phyloP scores from a whole-genome alignment of 2,113 vertebrate species.

The Notechis scutatus region DNA sequence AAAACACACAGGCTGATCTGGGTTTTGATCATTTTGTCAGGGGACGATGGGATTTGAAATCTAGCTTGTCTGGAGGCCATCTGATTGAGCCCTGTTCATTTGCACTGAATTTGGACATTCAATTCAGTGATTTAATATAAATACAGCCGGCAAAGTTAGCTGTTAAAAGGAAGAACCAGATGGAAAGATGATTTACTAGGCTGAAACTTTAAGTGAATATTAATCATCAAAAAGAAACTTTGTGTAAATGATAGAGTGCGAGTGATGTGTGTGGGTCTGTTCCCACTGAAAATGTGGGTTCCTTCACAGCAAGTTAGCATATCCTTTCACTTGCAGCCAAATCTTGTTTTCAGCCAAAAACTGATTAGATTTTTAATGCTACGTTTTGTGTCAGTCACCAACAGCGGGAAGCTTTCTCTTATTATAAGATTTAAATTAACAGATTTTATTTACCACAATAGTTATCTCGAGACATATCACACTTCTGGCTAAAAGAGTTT shows the following conservation, averaged over 20 bases:
- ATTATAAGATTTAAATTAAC: slow-evolving; percentile 67
- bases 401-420: slow-evolving; percentile 58
- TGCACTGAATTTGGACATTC: not conserved
- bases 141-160: not conserved
- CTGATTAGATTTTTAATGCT: slow-evolving; percentile 37
- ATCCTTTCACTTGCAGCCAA: not conserved
- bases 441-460: slow-evolving; percentile 71
- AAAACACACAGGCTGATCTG: not conserved
- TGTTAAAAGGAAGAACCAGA: not conserved
- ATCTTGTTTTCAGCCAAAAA: slow-evolving; percentile 25
- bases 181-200: not conserved
- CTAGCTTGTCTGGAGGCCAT: not conserved
- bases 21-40: not conserved
- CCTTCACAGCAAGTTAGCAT: slow-evolving; percentile 35
- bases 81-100: no score
- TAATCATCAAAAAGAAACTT: slow-evolving; percentile 5
- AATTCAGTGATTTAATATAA: not conserved
- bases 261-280: not conserved
- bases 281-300: not conserved
- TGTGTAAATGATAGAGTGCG: not conserved
- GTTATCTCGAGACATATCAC: slow-evolving; percentile 58
- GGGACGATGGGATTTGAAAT: not conserved
- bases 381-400: slow-evolving; percentile 35
- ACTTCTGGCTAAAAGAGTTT: slow-evolving; percentile 66
- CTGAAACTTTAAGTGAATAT: not conserved